Base-by-base conservation (phyloP, 92 coral and sea anemone genomes). In the Plumapathes pennacea region DNA sequence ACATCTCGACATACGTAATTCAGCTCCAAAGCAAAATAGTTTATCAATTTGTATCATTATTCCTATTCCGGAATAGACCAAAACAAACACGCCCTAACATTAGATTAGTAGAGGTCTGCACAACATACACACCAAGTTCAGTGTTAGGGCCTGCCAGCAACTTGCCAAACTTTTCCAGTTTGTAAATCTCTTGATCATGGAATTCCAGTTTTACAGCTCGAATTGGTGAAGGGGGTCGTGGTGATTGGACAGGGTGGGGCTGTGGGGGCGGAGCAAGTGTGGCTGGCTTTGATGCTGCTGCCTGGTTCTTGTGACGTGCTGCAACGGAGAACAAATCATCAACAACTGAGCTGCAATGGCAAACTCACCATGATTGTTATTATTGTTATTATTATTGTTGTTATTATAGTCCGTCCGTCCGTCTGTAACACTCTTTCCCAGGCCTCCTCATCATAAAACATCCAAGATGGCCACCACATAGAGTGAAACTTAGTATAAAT, bases 101-200 rank as follows among this genome's bases (percentile, higher is more conserved):
- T 57, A 37, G 39, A 29, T 7, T 31, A 29, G 36, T n/a, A 11
- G 36, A 55, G n/a, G n/a, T n/a, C n/a, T n/a, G n/a, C n/a, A n/a
- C n/a, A n/a, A n/a, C n/a, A n/a, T n/a, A 39, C 69, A 22, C 42
- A 88, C 98, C 92, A 32, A 92, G 47, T 23, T 92, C 96, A 22
- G 98, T 92, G 64, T 83, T 92, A 9, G 98, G 98, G 0, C 98
- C 98, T 23, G 98, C 96, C 50, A 92, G 60, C 21, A 92, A 80
- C 65, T 92, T 92, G 36, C 98, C 98, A 88, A 92, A 88, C 71
- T 85, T 87, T 55, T 92, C 98, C n/a, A 92, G 78, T 50, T 92
- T 92, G 49, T 87, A 71, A 31, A 92, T 77, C 65, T 92, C 98
- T 51, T 83, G 96, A 38, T 92, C 98, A 66, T 88, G 95, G 50